Percentiles rank a stretch among this genome's conserved stretches.
Evolutionary conservation across 2,888 invertebrate genomes (phyloP).

Genomic region (Holacanthella duospinosa): DNA sequence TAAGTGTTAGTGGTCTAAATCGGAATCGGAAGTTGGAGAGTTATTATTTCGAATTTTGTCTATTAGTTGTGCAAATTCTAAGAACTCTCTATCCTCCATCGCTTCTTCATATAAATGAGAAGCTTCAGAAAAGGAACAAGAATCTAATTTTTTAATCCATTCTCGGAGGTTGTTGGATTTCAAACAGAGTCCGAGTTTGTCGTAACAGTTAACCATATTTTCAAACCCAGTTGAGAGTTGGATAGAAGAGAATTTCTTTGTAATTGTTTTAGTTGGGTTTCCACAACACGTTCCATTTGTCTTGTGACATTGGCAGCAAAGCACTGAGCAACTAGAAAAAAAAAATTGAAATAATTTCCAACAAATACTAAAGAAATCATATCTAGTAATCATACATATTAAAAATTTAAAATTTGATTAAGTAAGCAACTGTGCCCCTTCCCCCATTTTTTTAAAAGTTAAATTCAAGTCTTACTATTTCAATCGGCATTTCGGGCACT

Average conservation of each 20-base stretch:
- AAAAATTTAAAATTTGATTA: too few species aligned
- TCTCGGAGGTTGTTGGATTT: background rate
- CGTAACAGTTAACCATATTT: background rate
- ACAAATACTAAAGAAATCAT: too few species aligned
- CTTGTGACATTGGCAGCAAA: constrained; percentile 23
- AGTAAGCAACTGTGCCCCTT: too few species aligned
- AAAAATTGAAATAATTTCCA: constrained; percentile 8
- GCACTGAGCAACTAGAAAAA: constrained; percentile 20
- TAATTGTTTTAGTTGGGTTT: too few species aligned
- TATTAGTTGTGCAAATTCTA: background rate
- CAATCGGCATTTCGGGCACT: constrained; percentile 9
- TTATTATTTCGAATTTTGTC: background rate
- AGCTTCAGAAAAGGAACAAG: background rate
- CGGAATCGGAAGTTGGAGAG: background rate
- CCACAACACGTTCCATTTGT: background rate
- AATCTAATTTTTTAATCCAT: background rate
- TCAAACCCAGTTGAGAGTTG: background rate
- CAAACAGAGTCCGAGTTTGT: background rate
- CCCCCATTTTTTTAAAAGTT: too few species aligned
- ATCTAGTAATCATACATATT: too few species aligned
- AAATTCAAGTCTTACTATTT: constrained; percentile 9
- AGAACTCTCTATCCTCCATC: background rate
- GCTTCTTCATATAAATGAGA: background rate
- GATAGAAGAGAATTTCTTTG: background rate
- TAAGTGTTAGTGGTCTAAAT: too few species aligned